Evolutionary conservation across 2,113 vertebrate genomes (phyloP).

Genomic region (Phrynosoma blainvillii): DNA sequence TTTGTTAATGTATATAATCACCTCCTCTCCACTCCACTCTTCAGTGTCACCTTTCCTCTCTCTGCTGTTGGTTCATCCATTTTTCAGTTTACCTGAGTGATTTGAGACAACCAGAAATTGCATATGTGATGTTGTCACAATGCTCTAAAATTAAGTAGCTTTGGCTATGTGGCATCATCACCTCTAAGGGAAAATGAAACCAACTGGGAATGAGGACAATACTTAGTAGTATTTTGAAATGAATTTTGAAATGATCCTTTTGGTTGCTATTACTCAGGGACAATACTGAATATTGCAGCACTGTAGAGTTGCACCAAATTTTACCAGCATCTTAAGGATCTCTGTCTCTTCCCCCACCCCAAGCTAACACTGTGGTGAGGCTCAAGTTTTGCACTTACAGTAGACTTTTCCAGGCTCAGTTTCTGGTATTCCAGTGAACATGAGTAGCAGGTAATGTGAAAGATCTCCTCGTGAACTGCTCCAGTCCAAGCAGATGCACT

Average conservation of each 20-base stretch:
- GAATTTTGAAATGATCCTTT: no score
- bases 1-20: neutral
- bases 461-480: no score
- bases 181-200: neutral
- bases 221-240: neutral
- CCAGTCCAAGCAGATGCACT: no score
- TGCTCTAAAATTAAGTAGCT: neutral
- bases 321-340: neutral
- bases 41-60: neutral
- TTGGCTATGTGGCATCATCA: no score
- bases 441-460: no score
- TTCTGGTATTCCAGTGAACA: neutral
- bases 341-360: neutral
- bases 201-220: neutral
- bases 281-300: constrained; percentile 33
- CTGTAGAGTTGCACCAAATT: constrained; percentile 51
- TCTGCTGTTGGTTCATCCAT: neutral
- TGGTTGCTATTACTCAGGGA: no score
- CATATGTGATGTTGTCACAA: neutral
- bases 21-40: neutral
- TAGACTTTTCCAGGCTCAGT: neutral
- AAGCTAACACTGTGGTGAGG: neutral
- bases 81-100: neutral
- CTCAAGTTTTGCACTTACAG: neutral
- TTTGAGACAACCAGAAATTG: neutral